A percentile compares a stretch with the other conserved stretches of the same genome.
Conservation (phyloP, 2,113 vertebrate species). For the Gorsachius goisagi region DNA sequence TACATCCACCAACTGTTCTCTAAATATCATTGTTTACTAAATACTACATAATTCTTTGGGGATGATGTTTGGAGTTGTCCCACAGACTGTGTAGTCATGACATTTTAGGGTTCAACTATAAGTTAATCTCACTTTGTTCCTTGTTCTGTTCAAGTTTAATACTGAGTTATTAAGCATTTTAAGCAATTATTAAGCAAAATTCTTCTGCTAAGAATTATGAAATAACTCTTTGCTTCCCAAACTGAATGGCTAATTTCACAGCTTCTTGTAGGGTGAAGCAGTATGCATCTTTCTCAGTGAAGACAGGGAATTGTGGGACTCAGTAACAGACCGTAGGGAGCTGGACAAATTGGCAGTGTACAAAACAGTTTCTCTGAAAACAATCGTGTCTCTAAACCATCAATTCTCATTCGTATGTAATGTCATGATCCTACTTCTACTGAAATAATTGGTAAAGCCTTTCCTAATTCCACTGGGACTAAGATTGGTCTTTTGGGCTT, state of each 20-base stretch:
- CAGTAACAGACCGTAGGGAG: neutral
- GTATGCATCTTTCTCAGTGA: neutral
- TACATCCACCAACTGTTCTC: neutral
- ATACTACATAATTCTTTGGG: neutral
- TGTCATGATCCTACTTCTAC: slow-evolving; percentile 45
- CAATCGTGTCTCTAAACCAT: slow-evolving; percentile 30
- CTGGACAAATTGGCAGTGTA: slow-evolving; percentile 48
- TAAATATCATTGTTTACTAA: neutral
- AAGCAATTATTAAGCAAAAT: neutral
- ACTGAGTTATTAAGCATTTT: neutral
- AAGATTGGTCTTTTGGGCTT: slow-evolving; percentile 39
- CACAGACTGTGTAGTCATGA: neutral
- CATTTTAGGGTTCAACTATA: neutral
- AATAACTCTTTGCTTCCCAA: neutral
- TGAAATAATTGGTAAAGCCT: slow-evolving; percentile 47
- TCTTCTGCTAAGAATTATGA: neutral
- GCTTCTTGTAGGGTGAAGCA: neutral
- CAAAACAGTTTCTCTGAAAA: slow-evolving; percentile 50
- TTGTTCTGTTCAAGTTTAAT: neutral
- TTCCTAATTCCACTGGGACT: neutral
- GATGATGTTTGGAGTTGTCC: neutral
- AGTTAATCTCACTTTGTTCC: neutral
- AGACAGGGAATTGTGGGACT: neutral
- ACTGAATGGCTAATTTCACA: neutral
- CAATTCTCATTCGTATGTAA: slow-evolving; percentile 63